Percentiles rank a stretch among this genome's conserved stretches.
Conservation (phyloP, 2,797 vertebrate genomes). For the Notolabrus celidotus region DNA sequence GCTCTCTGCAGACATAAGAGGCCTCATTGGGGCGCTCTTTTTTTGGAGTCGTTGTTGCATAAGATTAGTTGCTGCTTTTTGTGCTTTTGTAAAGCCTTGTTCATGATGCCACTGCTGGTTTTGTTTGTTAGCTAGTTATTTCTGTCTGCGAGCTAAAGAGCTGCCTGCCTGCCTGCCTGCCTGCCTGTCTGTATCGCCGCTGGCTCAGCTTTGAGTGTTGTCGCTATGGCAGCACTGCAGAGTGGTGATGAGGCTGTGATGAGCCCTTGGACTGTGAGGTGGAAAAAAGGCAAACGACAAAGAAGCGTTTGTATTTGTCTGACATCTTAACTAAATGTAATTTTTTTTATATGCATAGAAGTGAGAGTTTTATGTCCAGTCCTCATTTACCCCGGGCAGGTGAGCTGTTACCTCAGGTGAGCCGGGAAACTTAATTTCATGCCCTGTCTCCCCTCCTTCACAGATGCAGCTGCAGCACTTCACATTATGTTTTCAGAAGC, state of each 20-base stretch:
- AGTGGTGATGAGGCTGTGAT: conserved; percentile 49
- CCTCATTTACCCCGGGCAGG: conserved; percentile 29
- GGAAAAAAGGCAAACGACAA: conserved; percentile 19
- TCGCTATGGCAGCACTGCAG: conserved; percentile 77
- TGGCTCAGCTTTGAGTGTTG: conserved; percentile 71
- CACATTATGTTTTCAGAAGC: conserved; percentile 26
- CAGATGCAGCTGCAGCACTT: conserved; percentile 34
- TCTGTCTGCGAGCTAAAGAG: conserved; percentile 68
- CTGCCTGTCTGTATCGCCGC: conserved; percentile 61
- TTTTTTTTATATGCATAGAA: neutral
- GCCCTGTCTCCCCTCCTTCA: conserved; percentile 52
- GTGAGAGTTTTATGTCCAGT: conserved; percentile 20
- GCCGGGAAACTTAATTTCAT: conserved; percentile 57
- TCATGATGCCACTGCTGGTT: conserved; percentile 43
- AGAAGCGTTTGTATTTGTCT: conserved; percentile 10
- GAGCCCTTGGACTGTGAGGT: conserved; percentile 39
- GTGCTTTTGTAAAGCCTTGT: conserved; percentile 31
- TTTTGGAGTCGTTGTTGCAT: conserved; percentile 3
- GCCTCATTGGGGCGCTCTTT: conserved; percentile 3
- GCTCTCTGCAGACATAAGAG: neutral
- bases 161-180: conserved; percentile 30
- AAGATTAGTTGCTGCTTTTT: conserved; percentile 32
- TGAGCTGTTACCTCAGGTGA: conserved; percentile 36
- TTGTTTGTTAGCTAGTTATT: conserved; percentile 67
- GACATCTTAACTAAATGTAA: conserved; percentile 11